Evolutionary conservation across 2,888 invertebrate species (phyloP).

Genomic region (Lithophane semibrunnea): DNA sequence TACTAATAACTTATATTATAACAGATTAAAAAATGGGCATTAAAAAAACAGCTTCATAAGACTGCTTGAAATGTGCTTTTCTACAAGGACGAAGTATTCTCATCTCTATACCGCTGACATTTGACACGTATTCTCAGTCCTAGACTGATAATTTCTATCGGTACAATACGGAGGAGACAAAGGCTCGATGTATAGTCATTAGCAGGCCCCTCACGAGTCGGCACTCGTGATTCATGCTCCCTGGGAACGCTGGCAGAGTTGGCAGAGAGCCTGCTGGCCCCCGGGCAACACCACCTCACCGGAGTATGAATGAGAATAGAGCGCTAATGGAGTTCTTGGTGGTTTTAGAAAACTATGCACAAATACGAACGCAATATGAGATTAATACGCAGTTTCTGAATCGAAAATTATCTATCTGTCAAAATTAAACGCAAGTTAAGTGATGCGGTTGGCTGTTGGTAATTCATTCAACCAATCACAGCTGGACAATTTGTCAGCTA

Average conservation of each 20-base stretch:
- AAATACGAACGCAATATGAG: not conserved
- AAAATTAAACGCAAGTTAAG: not conserved
- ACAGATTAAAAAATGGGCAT: not conserved
- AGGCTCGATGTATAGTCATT: conserved; percentile 71
- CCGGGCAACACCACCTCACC: conserved; percentile 32
- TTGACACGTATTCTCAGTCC: conserved; percentile 50
- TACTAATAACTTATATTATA: not conserved
- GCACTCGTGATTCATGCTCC: conserved; percentile 66
- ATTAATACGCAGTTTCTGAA: not conserved
- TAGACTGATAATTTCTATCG: conserved; percentile 60
- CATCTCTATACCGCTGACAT: conserved; percentile 32
- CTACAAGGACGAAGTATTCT: conserved; percentile 11
- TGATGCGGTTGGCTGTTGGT: not conserved
- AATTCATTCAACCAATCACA: not conserved
- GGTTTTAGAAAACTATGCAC: not conserved
- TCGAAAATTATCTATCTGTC: not conserved
- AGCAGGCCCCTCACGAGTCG: conserved; percentile 75
- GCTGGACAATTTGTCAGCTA: too few species aligned
- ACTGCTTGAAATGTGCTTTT: not conserved
- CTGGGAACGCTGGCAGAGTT: conserved; percentile 62
- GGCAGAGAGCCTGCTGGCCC: conserved; percentile 64
- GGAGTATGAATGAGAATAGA: conserved; percentile 46
- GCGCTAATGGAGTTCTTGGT: not conserved
- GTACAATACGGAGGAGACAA: conserved; percentile 70
- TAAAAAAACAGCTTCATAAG: not conserved